These are phyloP conservation scores for Halichoerus grypus DNA, from an alignment of 2,113 vertebrate genomes.

Conservation along the genomic window DNA sequence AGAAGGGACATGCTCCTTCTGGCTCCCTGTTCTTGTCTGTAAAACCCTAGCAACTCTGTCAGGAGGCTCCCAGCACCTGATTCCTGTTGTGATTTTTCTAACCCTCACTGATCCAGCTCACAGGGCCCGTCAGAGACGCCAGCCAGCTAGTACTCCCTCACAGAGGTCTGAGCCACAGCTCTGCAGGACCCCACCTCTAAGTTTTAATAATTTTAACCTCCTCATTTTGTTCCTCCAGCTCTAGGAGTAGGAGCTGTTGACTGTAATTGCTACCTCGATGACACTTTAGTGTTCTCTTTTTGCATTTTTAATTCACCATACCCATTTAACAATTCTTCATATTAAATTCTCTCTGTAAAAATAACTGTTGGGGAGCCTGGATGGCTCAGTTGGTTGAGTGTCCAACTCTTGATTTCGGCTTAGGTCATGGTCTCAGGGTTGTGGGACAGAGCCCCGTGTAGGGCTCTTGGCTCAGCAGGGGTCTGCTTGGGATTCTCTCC, in stretches of 20 bases:
- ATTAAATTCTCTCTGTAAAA: conserved; percentile 9
- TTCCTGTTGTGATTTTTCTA: neutral
- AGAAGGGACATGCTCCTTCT: neutral
- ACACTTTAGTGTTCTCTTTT: neutral
- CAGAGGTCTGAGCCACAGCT: neutral
- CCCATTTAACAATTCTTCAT: neutral
- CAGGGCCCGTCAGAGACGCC: neutral
- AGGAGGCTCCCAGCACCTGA: neutral
- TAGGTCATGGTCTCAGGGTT: neutral
- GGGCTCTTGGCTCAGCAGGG: neutral
- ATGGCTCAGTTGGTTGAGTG: neutral
- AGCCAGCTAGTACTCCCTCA: rapidly evolving
- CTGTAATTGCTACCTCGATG: neutral
- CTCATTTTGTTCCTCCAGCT: neutral
- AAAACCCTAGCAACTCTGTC: neutral
- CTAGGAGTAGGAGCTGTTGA: neutral
- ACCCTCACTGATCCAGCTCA: neutral
- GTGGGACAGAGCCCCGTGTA: neutral
- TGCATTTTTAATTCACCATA: neutral
- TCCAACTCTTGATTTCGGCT: neutral
- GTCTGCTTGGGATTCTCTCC: neutral
- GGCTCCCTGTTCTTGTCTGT: neutral
- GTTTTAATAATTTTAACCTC: neutral
- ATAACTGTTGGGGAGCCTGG: neutral
- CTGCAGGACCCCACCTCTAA: neutral